Evolutionary conservation across 1,140 invertebrate species (phyloP).

Genomic region (Helicorthomorpha holstii): DNA sequence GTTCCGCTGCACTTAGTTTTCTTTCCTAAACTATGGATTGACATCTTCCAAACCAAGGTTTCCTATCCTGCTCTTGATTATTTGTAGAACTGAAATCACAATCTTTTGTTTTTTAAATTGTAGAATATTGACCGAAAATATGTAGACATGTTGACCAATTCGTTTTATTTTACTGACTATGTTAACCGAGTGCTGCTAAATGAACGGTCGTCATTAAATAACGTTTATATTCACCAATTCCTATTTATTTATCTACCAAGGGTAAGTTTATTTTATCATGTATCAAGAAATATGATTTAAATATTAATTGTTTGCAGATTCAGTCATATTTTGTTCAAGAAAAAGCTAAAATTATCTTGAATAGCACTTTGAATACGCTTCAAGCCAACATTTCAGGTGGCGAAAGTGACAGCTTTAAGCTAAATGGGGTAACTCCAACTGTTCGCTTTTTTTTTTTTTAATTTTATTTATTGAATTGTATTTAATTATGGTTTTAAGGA

Average conservation of each 20-base stretch:
- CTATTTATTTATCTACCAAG: constrained; percentile 66
- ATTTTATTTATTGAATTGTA: too few relatives aligned
- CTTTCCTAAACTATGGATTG: constrained; percentile 70
- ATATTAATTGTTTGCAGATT: too few relatives aligned
- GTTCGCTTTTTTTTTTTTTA: too few relatives aligned
- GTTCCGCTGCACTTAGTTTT: constrained; percentile 60
- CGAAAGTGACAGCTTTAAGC: too few relatives aligned
- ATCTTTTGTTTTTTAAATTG: constrained; percentile 11
- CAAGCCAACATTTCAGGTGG: too few relatives aligned
- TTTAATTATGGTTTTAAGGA: too few relatives aligned
- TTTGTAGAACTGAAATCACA: constrained; percentile 3
- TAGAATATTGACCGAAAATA: constrained; percentile 55
- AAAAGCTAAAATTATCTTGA: too few relatives aligned
- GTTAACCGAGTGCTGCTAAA: constrained; percentile 62
- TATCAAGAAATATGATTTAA: too few relatives aligned
- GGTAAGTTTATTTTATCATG: constrained; percentile 24
- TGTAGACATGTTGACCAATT: constrained; percentile 53
- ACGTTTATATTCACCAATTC: constrained; percentile 61
- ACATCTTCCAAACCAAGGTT: constrained; percentile 55
- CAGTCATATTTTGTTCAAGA: too few relatives aligned
- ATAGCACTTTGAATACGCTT: too few relatives aligned
- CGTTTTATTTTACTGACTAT: constrained; percentile 63
- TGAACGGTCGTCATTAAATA: constrained; percentile 55
- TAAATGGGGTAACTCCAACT: too few relatives aligned
- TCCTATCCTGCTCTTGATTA: too few relatives aligned